These are phyloP conservation scores for Sitta europaea DNA, from an alignment of 2,113 vertebrate species.

Conservation along the genomic window DNA sequence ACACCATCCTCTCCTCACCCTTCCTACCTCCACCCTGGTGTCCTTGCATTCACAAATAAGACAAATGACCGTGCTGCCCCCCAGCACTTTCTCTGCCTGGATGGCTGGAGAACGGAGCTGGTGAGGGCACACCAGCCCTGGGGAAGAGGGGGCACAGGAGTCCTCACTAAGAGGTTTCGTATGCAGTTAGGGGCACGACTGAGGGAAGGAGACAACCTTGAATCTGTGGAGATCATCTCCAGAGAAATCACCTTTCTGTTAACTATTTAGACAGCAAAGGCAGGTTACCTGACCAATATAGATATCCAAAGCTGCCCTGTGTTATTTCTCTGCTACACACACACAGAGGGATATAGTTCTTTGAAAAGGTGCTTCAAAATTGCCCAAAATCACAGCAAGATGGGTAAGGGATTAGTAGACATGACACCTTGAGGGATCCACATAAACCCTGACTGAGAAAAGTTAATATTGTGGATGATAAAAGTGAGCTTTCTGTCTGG, in stretches of 20 bases:
- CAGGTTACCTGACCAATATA: not conserved
- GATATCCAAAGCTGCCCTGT: not conserved
- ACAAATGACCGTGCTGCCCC: not conserved
- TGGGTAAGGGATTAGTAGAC: not conserved
- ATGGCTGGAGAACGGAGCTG: not conserved
- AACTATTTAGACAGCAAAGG: not conserved
- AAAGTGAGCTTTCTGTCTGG: not conserved
- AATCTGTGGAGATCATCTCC: not conserved
- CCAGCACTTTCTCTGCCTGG: not conserved
- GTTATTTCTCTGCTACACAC: not conserved
- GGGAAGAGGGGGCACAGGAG: not conserved
- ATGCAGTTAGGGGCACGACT: accelerated
- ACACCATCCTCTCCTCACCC: not conserved
- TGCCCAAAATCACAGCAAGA: not conserved
- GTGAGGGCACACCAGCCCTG: not conserved
- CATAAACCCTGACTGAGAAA: not conserved
- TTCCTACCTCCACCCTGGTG: not conserved
- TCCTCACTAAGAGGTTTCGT: not conserved
- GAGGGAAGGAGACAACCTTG: not conserved
- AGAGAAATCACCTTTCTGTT: not conserved
- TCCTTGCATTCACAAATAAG: not conserved
- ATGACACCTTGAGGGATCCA: not conserved
- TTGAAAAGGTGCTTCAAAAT: not conserved
- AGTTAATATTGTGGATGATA: not conserved
- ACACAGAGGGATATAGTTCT: not conserved